Conservation (phyloP, 2,113 vertebrate species). For the Serilophus lunatus region DNA sequence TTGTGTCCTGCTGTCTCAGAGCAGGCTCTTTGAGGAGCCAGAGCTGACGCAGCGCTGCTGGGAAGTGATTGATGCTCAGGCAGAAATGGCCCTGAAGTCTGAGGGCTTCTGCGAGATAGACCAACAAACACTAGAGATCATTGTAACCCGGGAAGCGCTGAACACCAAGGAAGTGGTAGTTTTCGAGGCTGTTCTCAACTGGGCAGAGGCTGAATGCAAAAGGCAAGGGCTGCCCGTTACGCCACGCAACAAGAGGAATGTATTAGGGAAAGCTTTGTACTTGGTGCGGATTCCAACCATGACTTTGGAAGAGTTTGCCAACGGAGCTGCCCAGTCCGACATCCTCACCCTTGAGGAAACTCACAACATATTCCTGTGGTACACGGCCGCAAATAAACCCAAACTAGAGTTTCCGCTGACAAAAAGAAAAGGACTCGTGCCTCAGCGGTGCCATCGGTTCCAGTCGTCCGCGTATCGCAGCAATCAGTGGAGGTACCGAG, state of each 20-base stretch:
- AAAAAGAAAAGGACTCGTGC: constrained; percentile 81
- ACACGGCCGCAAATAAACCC: constrained; percentile 92
- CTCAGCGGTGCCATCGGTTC: constrained; percentile 91
- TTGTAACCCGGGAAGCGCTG: constrained; percentile 89
- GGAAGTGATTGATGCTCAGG: constrained; percentile 97
- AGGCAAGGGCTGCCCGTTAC: constrained; percentile 80
- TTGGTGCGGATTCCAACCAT: constrained; percentile 91
- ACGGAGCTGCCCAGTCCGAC: constrained; percentile 90
- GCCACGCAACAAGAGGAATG: constrained; percentile 80
- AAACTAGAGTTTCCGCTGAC: constrained; percentile 83
- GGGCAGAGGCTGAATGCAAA: constrained; percentile 91
- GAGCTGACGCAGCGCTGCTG: constrained; percentile 95
- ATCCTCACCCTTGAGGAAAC: constrained; percentile 96
- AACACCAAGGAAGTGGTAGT: constrained; percentile 92
- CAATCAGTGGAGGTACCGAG: constrained; percentile 98
- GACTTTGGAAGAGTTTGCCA: constrained; percentile 94
- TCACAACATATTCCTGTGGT: constrained; percentile 93
- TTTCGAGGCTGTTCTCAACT: constrained; percentile 88
- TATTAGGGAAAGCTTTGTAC: constrained; percentile 88
- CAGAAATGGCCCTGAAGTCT: constrained; percentile 89
- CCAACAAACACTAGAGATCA: constrained; percentile 88
- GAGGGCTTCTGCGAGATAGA: constrained; percentile 96
- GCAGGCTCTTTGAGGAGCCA: constrained; percentile 95
- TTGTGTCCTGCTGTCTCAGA: constrained; percentile 95
- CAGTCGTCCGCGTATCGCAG: constrained; percentile 93